Conservation (phyloP, 1,140 invertebrate species). For the Cydia pomonella region DNA sequence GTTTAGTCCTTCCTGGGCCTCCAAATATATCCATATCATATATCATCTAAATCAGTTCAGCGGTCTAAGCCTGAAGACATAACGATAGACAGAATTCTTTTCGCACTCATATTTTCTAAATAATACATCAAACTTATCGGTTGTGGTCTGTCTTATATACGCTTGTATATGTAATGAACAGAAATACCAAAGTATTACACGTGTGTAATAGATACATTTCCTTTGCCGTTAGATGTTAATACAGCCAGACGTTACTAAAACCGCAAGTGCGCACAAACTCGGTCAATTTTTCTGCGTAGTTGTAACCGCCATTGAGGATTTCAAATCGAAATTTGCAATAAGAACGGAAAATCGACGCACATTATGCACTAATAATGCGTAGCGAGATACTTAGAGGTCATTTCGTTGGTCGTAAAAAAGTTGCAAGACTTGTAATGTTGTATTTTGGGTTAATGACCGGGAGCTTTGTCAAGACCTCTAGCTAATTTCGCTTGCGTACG, state of each 20-base stretch:
- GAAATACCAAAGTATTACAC: background rate
- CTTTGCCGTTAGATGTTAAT: background rate
- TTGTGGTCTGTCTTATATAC: too few relatives aligned
- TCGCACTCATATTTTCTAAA: too few relatives aligned
- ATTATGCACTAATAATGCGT: conserved; percentile 28
- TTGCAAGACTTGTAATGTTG: conserved; percentile 17
- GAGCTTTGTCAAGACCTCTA: conserved; percentile 7
- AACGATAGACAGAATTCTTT: too few relatives aligned
- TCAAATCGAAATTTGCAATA: conserved; percentile 10
- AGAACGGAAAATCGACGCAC: conserved; percentile 21
- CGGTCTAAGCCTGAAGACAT: too few relatives aligned
- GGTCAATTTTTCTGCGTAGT: background rate
- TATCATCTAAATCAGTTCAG: too few relatives aligned
- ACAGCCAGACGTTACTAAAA: background rate
- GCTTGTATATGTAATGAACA: too few relatives aligned
- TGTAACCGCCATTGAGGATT: background rate
- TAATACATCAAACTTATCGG: too few relatives aligned
- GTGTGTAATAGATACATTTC: background rate
- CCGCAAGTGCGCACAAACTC: background rate
- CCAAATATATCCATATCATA: too few relatives aligned
- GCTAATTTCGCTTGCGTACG: background rate
- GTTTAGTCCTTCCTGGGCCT: too few relatives aligned
- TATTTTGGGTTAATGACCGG: conserved; percentile 20
- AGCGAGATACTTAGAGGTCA: conserved; percentile 27
- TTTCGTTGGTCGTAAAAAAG: conserved; percentile 22